Conservation (phyloP, 2,113 vertebrate species). For the Brachionichthys hirsutus region DNA sequence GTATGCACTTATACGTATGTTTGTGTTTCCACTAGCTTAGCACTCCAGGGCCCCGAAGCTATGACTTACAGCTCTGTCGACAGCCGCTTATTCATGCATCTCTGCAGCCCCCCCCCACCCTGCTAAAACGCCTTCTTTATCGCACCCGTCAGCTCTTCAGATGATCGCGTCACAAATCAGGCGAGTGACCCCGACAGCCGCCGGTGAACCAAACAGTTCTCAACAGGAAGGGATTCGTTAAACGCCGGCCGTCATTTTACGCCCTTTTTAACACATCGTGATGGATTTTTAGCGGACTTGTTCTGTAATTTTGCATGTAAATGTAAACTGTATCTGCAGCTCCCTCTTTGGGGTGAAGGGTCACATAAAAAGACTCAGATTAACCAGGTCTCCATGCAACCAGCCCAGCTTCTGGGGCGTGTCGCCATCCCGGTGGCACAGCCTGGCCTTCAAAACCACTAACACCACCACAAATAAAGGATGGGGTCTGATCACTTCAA, state of each 20-base stretch:
- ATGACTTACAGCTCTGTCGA: conserved; percentile 41
- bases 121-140: conserved; percentile 31
- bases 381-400: conserved; percentile 27
- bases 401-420: conserved; percentile 34
- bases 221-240: conserved; percentile 11
- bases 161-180: conserved; percentile 36
- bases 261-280: conserved; percentile 12
- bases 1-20: conserved; percentile 5
- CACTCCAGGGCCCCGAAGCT: conserved; percentile 18
- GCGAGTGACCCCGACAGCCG: conserved; percentile 11
- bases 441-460: conserved; percentile 32
- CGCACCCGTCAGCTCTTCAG: conserved; percentile 22
- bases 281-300: background rate
- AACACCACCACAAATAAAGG: conserved; percentile 29
- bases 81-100: conserved; percentile 47
- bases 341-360: conserved; percentile 44
- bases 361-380: conserved; percentile 54
- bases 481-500: conserved; percentile 38
- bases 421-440: conserved; percentile 33
- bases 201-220: conserved; percentile 23
- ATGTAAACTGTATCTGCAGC: conserved; percentile 5
- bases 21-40: conserved; percentile 21
- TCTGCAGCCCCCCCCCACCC: conserved; percentile 25
- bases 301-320: background rate
- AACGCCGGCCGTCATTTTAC: conserved; percentile 8